Evolutionary conservation across 2,113 vertebrate genomes (phyloP).

Genomic region (Athene cunicularia): DNA sequence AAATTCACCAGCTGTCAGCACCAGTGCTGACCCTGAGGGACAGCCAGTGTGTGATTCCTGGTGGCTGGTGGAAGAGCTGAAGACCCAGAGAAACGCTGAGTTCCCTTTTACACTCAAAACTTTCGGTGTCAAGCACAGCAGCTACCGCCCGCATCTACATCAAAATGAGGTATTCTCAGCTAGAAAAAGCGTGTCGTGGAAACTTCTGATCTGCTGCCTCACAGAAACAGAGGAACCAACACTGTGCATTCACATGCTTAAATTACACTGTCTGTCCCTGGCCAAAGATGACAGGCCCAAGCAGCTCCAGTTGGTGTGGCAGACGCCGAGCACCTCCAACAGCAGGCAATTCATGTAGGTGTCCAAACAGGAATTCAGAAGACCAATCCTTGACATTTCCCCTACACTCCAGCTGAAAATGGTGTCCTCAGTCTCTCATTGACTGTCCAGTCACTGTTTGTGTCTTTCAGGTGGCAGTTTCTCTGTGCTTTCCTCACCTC

Average conservation of each 20-base stretch:
- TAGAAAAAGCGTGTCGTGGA: neutral
- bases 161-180: neutral
- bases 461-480: neutral
- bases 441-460: neutral
- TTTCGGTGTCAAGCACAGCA: neutral
- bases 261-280: neutral
- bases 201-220: neutral
- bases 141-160: neutral
- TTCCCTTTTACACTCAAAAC: neutral
- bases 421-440: neutral
- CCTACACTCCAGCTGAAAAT: neutral
- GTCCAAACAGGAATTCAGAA: neutral
- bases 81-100: neutral
- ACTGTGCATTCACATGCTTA: neutral
- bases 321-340: neutral
- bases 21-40: neutral
- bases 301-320: neutral
- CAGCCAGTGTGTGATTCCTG: accelerated
- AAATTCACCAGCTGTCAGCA: neutral
- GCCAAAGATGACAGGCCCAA: neutral
- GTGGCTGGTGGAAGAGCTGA: neutral
- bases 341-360: neutral
- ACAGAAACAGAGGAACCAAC: neutral
- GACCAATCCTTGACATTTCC: neutral
- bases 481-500: neutral